Base-by-base conservation (phyloP, 2,888 invertebrate genomes). In the Plebejus anna region DNA sequence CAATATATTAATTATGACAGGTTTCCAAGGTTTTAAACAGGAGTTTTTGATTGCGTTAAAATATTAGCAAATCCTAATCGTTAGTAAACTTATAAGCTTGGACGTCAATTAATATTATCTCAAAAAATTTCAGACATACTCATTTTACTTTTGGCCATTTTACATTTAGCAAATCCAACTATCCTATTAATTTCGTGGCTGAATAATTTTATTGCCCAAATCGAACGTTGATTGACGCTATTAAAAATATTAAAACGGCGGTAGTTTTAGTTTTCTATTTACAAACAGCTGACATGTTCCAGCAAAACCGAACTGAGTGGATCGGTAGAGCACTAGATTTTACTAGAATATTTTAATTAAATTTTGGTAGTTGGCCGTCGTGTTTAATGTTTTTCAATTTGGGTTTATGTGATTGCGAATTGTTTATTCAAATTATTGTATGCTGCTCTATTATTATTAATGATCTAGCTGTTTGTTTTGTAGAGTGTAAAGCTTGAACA, bases 271-370 rank as follows among this genome's bases (percentile, higher is more conserved):
- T 61, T 75, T 55, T 70, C 36, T 51, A 32, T 75, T 70, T 70
- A 70, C 66, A 75, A 76, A 76, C 57, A 36, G 72, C 55, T 75
- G 75, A 77, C 77, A 79, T 77, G 76, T 78, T 75, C 70, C 59
- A 76, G 76, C 76, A 77, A 59, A 77, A 78, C 76, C 75, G 78
- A 76, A 75, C 36, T 61, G 75, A 78, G 77, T 76, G 75, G 76
- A 55, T 55, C 75, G 79, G 76, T 80, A 78, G 73, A 75, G 77
- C 75, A 76, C 78, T 78, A 79, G 78, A 77, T 79, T 75, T 55
- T 72, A 70, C 70, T 76, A 76, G 71, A 75, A 72, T 71, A 77
- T 77, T 79, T 77, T 79, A 78, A 80, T 79, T 80, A 79, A 79
- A 79, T 77, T 79, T 78, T 72, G 66, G 77, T 76, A 66, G 75